These are phyloP conservation scores for Proisotoma minuta DNA, from an alignment of 2,888 invertebrate species.

Conservation along the genomic window DNA sequence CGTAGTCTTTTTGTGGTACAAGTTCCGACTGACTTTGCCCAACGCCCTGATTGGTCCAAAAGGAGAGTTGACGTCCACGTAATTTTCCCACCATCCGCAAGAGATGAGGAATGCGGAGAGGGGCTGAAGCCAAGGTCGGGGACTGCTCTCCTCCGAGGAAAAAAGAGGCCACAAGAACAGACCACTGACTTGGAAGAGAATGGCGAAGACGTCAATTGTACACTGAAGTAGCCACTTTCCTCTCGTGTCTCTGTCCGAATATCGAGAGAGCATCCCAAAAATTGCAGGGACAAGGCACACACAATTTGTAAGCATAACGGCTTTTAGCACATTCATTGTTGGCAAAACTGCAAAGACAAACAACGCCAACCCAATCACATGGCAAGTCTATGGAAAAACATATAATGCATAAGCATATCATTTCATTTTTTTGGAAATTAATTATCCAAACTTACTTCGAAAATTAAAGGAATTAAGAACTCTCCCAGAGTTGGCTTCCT, in stretches of 20 bases:
- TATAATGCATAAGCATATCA: background rate
- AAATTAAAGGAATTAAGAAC: conserved; percentile 66
- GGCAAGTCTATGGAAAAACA: conserved; percentile 61
- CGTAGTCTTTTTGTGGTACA: conserved; percentile 59
- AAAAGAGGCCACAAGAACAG: conserved; percentile 84
- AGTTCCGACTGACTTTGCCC: conserved; percentile 71
- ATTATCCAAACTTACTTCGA: conserved; percentile 58
- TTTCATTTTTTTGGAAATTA: background rate
- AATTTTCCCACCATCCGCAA: conserved; percentile 98
- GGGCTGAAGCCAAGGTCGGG: conserved; percentile 77
- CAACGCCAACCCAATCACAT: conserved; percentile 79
- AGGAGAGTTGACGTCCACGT: conserved; percentile 79
- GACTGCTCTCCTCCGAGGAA: conserved; percentile 57
- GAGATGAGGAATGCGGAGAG: conserved; percentile 79
- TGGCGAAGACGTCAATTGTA: conserved; percentile 68
- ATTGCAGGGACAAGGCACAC: conserved; percentile 86
- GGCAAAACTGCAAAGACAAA: conserved; percentile 85
- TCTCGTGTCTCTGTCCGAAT: conserved; percentile 65
- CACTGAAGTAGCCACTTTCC: conserved; percentile 45
- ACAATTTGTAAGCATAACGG: conserved; percentile 93
- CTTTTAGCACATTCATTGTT: conserved; percentile 86
- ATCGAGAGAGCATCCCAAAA: conserved; percentile 72
- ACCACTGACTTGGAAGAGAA: conserved; percentile 83
- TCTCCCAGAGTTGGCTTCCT: conserved; percentile 64
- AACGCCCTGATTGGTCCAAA: conserved; percentile 61